A percentile compares a stretch with the other conserved stretches of the same genome.
Conservation (phyloP, 1,140 invertebrate genomes). For the Calosoma granatense region DNA sequence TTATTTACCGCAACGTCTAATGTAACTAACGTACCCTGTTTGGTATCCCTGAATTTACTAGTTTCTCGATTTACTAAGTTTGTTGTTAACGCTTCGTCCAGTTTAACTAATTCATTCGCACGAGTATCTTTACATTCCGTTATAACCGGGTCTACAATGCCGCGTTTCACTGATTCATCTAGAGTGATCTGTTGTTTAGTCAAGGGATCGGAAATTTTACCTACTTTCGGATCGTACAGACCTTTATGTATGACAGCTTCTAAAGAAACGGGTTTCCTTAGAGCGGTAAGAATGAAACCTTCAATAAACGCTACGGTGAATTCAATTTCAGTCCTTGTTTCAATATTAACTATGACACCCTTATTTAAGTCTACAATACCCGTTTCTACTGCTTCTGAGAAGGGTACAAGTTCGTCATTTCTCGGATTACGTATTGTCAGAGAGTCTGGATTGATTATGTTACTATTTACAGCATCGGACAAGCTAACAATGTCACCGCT, state of each 20-base stretch:
- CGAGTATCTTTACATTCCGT: constrained; percentile 71
- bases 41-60: constrained; percentile 56
- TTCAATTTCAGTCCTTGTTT: constrained; percentile 55
- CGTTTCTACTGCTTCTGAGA: constrained; percentile 64
- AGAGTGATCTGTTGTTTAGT: constrained; percentile 59
- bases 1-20: constrained; percentile 59
- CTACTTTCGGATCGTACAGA: constrained; percentile 58
- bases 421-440: constrained; percentile 57
- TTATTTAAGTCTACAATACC: constrained; percentile 65
- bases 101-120: constrained; percentile 53
- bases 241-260: constrained; percentile 61
- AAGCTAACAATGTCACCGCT: constrained; percentile 52
- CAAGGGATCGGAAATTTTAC: constrained; percentile 59
- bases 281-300: constrained; percentile 54
- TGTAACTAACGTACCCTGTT: constrained; percentile 51
- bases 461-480: constrained; percentile 57
- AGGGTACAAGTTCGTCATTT: constrained; percentile 57
- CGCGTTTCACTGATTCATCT: constrained; percentile 64
- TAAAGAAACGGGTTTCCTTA: constrained; percentile 61
- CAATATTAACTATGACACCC: constrained; percentile 57
- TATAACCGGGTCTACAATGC: constrained; percentile 71
- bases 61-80: constrained; percentile 58
- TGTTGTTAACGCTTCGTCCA: constrained; percentile 54
- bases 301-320: constrained; percentile 58
- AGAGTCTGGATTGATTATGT: constrained; percentile 63